These are phyloP conservation scores for Miltochrista miniata DNA, from an alignment of 2,888 invertebrate species.

Conservation along the genomic window DNA sequence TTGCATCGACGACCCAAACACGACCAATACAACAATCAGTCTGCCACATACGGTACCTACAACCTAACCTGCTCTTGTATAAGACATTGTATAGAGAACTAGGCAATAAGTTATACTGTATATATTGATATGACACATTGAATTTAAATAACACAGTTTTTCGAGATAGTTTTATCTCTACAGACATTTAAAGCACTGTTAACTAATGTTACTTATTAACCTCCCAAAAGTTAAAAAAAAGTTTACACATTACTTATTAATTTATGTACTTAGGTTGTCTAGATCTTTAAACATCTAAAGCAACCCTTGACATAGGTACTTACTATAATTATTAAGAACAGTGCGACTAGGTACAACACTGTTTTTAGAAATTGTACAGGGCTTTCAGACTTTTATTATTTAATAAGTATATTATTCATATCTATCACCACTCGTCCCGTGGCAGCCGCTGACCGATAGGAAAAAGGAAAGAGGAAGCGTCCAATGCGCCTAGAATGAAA, in stretches of 20 bases:
- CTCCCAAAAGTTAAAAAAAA: too few species aligned
- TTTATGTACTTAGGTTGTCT: too few species aligned
- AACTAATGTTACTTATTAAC: too few species aligned
- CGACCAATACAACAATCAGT: constrained; percentile 36
- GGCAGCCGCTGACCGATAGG: constrained; percentile 79
- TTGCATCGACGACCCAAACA: constrained; percentile 31
- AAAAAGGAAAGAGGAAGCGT: constrained; percentile 83
- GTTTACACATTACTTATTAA: too few species aligned
- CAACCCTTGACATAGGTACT: too few species aligned
- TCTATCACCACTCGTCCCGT: constrained; percentile 56
- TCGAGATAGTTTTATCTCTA: too few species aligned
- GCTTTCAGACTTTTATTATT: too few species aligned
- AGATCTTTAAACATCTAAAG: too few species aligned
- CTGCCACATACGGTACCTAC: constrained; percentile 14
- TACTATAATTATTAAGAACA: too few species aligned
- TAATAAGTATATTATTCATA: constrained; percentile 27
- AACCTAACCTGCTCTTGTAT: constrained; percentile 21
- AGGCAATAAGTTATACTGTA: neutral
- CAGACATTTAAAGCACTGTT: too few species aligned
- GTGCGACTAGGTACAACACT: too few species aligned
- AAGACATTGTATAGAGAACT: neutral
- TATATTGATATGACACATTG: neutral
- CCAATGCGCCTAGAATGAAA: constrained; percentile 80
- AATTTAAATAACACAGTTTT: neutral
- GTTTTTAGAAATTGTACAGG: too few species aligned